Evolutionary conservation across 2,888 invertebrate genomes (phyloP), one percentile per base, ranked within the genome.

Genomic region (Drosophila testacea): DNA sequence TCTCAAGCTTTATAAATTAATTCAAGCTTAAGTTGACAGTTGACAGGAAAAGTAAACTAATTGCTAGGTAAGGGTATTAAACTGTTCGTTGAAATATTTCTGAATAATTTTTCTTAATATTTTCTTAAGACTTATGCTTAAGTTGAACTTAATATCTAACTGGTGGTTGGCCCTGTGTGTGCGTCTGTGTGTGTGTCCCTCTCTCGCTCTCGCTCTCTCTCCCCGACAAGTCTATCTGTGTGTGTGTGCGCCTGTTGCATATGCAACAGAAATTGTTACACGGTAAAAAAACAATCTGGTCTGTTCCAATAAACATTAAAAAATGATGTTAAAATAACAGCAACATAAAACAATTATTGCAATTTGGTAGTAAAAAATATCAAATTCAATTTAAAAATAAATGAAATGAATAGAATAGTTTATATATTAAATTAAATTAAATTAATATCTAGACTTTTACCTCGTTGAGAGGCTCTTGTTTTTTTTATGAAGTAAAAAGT

Each of bases 161-260:
- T 51, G 57, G 51, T 47, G 56, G 48, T 54, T 65, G 57, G 52
- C 7, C 6, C 30, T 27, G 6, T 60, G 16, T 44, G 30, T 41
- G 13, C 44, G 32, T 22, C 28, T 32, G 44, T n/a, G 16, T 38
- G 38, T 54, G 42, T 59, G 28, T 60, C 36, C 30, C 30, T 54
- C 30, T 6, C 4, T 6, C 16, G 7, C 36, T n/a, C 6, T 34
- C 28, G n/a, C 6, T 30, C 4, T 54, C 16, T 56, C 1, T 48
- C 13, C 54, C 22, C 22, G 22, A 22, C 22, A 3, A 22, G 13
- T 47, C 13, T 36, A 38, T 34, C 9, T 32, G 48, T 57, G 28
- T 64, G 44, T 64, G 60, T 46, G 27, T 47, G 59, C 63, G 55
- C 62, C 51, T 74, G 63, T 64, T 74, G 69, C 46, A 30, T 42